Base-by-base conservation (phyloP, 2,113 vertebrate species). In the Centropus bengalensis region DNA sequence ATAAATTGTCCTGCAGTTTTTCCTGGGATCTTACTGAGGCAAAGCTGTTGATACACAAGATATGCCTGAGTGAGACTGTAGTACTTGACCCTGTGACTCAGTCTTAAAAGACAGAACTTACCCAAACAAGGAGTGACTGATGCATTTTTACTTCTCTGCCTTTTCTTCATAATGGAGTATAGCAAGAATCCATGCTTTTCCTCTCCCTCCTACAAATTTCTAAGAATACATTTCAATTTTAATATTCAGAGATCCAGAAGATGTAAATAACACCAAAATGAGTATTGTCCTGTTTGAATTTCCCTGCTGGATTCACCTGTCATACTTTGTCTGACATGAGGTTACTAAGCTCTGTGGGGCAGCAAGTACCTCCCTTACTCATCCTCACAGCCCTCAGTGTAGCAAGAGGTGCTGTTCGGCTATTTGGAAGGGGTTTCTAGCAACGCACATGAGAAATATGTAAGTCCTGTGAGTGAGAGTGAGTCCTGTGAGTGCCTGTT, bases 1-100 rank as follows among this genome's bases (percentile, higher is more conserved):
- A 88, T 59, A 78, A 92, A 93, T 89, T 76, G 82, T 91, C 60
- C 69, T 88, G 71, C 80, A 52, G 54, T 69, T 80, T 89, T 86
- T 71, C 28, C 30, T 49, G 44, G 36, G 30, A 42, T 74, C 91
- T 88, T 32, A 79, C 14, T 27, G 76, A 90, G 73, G 77, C 69
- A 84, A 71, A 91, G 66, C 60, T 87, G 38, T 91, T 89, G 86
- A 75, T 84, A 69, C 2, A 1, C 14, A 19, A 36, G 38, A 82
- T 51, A 44, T 77, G 47, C 21, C 38, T 52, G 20, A 32, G 38
- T 80, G 56, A 75, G 49, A 40, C 60, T 67, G 52, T 42, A 60
- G 23, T 30, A 5, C 54, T 55, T 14, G 32, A 62, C 52, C 22
- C 42, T 66, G 4, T 44, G 40, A 49, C 27, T 40, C 36, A 69